These are phyloP conservation scores for Sycobia sp. DNA, from an alignment of 1,140 invertebrate species.

Conservation along the genomic window DNA sequence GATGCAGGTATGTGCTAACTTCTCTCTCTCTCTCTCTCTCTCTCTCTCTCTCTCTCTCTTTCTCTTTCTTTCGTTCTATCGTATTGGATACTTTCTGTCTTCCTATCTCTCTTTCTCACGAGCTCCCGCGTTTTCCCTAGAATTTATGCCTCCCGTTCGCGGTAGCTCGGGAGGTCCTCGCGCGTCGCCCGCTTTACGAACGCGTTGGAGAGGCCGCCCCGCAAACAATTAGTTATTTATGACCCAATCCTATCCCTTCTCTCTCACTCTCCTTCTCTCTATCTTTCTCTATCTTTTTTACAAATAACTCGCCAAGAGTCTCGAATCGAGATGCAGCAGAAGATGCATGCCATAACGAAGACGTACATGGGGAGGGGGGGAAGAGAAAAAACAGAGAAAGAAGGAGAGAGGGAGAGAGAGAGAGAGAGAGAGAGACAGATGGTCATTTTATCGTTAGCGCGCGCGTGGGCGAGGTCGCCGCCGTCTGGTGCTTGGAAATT, in stretches of 20 bases:
- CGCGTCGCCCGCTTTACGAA: constrained; percentile 46
- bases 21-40: not conserved
- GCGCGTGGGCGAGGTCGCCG: too few species aligned
- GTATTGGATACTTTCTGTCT: not conserved
- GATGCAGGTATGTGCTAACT: too few species aligned
- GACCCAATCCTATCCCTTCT: constrained; percentile 29
- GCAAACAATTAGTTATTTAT: constrained; percentile 54
- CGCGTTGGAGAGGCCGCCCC: constrained; percentile 40
- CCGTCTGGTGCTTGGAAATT: too few species aligned
- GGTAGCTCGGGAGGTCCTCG: constrained; percentile 49
- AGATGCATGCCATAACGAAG: not conserved
- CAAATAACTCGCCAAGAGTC: not conserved
- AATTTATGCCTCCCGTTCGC: constrained; percentile 51
- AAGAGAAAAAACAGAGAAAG: too few species aligned
- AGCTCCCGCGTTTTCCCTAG: constrained; percentile 25
- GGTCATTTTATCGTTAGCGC: not conserved
- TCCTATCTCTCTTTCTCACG: too few species aligned
- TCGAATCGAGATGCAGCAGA: not conserved
- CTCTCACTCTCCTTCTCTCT: not conserved
- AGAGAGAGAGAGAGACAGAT: too few species aligned
- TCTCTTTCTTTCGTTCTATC: not conserved
- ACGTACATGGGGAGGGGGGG: not conserved
- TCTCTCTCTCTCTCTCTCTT: constrained; percentile 8
- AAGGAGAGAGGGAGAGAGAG: not conserved
- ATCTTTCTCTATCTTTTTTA: too few species aligned